Conservation (phyloP, 2,113 vertebrate species). For the Eolophus roseicapilla region DNA sequence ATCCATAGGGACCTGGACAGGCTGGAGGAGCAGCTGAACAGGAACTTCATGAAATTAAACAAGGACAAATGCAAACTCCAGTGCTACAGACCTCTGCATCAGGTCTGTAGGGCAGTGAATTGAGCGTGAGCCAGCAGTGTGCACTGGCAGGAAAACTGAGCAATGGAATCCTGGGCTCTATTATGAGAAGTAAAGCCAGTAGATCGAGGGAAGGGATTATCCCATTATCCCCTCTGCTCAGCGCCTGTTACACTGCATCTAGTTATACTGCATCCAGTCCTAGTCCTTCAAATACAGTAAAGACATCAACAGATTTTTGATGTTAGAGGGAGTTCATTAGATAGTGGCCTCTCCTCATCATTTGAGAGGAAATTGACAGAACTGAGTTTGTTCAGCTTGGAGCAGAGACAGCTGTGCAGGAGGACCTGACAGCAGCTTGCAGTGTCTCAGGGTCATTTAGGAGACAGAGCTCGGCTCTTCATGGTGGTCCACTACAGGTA, state of each 20-base stretch:
- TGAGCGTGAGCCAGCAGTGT: not conserved
- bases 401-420: not conserved
- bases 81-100: not conserved
- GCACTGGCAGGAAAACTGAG: not conserved
- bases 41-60: not conserved
- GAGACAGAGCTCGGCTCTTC: not conserved
- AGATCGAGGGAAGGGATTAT: not conserved
- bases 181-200: not conserved
- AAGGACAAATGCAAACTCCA: not conserved
- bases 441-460: not conserved
- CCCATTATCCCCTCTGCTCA: not conserved
- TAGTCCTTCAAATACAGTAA: not conserved
- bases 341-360: not conserved
- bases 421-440: not conserved
- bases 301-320: not conserved
- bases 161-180: not conserved
- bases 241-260: not conserved
- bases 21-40: not conserved
- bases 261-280: not conserved
- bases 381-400: not conserved
- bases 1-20: not conserved
- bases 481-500: not conserved
- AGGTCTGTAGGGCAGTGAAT: not conserved
- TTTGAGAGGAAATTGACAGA: fast-evolving
- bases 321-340: not conserved